A percentile compares a stretch with the other conserved stretches of the same genome.
Conservation (phyloP, 2,797 vertebrate species). For the Alauda arvensis region DNA sequence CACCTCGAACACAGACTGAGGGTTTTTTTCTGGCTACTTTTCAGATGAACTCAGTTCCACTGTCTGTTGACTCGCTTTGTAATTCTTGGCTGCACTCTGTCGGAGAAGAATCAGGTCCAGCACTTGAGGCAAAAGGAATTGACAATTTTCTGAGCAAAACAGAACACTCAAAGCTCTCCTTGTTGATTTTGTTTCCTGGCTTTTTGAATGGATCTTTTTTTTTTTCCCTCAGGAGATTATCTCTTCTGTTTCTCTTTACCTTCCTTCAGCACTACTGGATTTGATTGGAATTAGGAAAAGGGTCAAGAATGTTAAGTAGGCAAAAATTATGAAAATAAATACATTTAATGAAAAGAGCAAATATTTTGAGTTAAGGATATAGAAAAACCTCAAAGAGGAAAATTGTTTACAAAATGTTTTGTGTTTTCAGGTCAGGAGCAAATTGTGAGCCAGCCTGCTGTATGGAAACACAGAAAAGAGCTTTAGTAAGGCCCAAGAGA, state of each 20-base stretch:
- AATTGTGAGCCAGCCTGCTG: not conserved
- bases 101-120: conserved; percentile 44
- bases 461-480: not conserved
- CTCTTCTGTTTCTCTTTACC: not conserved
- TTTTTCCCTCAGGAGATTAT: not conserved
- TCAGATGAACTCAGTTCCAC: conserved; percentile 46
- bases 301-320: not conserved
- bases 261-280: not conserved
- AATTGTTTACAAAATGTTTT: not conserved
- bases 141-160: not conserved
- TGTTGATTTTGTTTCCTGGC: conserved; percentile 14
- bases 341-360: not conserved
- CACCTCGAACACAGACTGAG: not conserved
- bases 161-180: conserved; percentile 23
- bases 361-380: not conserved
- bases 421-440: not conserved
- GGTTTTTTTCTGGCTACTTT: conserved; percentile 40
- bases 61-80: conserved; percentile 47
- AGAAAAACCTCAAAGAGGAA: not conserved
- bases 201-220: not conserved
- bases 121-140: conserved; percentile 16
- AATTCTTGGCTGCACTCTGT: conserved; percentile 60
- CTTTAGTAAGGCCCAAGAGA: not conserved
- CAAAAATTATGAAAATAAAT: not conserved
- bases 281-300: not conserved